phyloP scores from a whole-genome alignment of 2,113 vertebrate species.

The Spheniscus mendiculus region DNA sequence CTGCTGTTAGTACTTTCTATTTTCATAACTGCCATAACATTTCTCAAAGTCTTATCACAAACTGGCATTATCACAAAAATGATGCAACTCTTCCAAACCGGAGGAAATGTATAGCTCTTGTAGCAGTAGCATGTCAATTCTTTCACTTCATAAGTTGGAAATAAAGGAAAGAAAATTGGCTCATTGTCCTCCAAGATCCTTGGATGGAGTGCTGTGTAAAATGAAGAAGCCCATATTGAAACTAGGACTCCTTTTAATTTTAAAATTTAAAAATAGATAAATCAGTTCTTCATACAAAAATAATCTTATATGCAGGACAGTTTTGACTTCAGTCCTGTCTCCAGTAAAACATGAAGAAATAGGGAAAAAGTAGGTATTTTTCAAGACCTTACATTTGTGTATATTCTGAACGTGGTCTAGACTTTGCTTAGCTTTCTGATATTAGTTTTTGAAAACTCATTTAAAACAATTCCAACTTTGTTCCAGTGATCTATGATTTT shows the following conservation, averaged over 20 bases:
- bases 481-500: not conserved
- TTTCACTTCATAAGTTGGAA: not conserved
- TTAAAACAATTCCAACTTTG: not conserved
- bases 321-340: not conserved
- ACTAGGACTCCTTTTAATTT: not conserved
- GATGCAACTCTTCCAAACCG: not conserved
- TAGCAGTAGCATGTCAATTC: not conserved
- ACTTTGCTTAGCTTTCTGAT: not conserved
- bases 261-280: not conserved
- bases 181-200: not conserved
- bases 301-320: not conserved
- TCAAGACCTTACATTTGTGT: not conserved
- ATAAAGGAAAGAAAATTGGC: not conserved
- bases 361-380: not conserved
- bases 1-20: not conserved
- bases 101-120: not conserved
- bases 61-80: not conserved
- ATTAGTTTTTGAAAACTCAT: not conserved
- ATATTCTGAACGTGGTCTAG: not conserved
- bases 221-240: not conserved
- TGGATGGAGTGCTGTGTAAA: not conserved
- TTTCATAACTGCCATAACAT: not conserved
- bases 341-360: not conserved
- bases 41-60: not conserved
- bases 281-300: not conserved